Percentiles rank a stretch among this genome's conserved stretches.
Conservation (phyloP, 2,797 vertebrate species). For the Lagocephalus sceleratus region DNA sequence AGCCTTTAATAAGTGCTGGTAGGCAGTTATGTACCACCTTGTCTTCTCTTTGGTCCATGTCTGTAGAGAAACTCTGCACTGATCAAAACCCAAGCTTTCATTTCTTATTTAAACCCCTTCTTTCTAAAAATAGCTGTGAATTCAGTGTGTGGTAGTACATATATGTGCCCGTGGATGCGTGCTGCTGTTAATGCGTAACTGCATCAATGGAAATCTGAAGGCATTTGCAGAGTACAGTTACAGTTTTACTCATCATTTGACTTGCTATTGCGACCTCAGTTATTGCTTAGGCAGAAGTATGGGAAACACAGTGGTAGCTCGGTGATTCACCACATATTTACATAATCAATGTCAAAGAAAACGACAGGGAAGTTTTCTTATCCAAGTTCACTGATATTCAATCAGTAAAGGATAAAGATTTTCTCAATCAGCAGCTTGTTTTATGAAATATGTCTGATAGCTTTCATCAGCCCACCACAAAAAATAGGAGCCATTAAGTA, state of each 20-base stretch:
- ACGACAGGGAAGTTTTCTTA: no score
- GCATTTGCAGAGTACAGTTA: neutral
- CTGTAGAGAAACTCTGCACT: slow-evolving; percentile 33
- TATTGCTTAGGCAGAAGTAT: no score
- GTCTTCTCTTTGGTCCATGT: slow-evolving; percentile 26
- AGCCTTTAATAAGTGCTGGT: slow-evolving; percentile 25
- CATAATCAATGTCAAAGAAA: no score
- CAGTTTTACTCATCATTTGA: neutral
- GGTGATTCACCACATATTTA: no score
- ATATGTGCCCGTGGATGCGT: neutral
- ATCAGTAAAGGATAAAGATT: no score
- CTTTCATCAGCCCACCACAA: neutral
- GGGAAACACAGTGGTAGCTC: no score
- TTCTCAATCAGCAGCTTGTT: neutral
- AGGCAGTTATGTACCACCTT: slow-evolving; percentile 16
- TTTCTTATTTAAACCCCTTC: slow-evolving; percentile 59
- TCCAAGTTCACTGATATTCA: no score
- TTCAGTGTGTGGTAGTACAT: slow-evolving; percentile 1
- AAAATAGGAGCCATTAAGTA: slow-evolving; percentile 13
- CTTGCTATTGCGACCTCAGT: no score
- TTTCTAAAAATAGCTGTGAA: slow-evolving; percentile 57
- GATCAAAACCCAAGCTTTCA: slow-evolving; percentile 57
- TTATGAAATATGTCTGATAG: slow-evolving; percentile 15
- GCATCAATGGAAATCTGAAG: neutral
- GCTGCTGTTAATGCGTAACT: no score